Evolutionary conservation across 2,797 vertebrate genomes (phyloP).

Genomic region (Darevskia mixta): DNA sequence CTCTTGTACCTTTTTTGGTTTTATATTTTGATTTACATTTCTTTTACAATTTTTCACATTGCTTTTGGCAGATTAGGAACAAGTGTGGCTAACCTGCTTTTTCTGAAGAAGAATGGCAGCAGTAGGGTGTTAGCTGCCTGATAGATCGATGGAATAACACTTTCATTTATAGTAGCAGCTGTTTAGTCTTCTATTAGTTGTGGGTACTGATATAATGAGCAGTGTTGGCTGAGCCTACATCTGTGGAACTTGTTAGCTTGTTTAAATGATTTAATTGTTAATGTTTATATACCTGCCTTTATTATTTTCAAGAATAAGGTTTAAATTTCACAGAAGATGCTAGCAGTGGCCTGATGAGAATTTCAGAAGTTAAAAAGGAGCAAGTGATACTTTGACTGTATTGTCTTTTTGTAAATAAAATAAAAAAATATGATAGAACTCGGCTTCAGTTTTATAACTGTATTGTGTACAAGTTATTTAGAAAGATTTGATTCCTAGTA

Average conservation of each 20-base stretch:
- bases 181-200: neutral
- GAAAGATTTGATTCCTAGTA: neutral
- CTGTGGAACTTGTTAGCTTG: neutral
- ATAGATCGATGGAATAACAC: neutral
- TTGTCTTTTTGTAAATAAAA: slow-evolving; percentile 14
- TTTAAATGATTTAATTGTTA: neutral
- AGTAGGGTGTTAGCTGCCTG: neutral
- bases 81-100: neutral
- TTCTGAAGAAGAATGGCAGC: neutral
- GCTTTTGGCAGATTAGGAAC: neutral
- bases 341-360: neutral
- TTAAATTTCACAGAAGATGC: neutral
- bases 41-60: neutral
- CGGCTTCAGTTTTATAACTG: neutral
- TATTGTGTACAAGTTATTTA: neutral
- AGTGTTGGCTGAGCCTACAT: neutral
- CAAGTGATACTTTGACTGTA: neutral
- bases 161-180: neutral
- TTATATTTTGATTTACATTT: neutral
- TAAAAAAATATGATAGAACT: neutral
- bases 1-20: neutral
- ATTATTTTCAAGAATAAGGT: neutral
- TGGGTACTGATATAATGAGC: neutral
- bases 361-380: neutral
- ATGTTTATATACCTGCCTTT: neutral